phyloP scores from a whole-genome alignment of 2,113 vertebrate species.

The Chrysochloris asiatica region DNA sequence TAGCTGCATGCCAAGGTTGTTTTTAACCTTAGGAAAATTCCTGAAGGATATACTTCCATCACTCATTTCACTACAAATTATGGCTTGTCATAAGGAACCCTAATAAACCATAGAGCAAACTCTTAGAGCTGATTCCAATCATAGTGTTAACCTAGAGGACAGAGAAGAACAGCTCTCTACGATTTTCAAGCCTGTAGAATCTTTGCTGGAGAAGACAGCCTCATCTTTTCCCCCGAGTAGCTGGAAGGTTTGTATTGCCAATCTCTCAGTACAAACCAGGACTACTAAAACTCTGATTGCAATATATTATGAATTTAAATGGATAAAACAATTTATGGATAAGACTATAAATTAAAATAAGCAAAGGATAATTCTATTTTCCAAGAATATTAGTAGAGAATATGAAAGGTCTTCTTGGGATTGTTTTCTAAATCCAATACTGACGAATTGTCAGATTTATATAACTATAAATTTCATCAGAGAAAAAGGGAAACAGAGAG shows the following conservation, averaged over 20 bases:
- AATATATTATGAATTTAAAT: background rate
- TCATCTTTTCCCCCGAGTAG: too few species aligned
- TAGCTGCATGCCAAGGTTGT: too few species aligned
- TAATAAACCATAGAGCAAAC: too few species aligned
- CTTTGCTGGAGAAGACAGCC: too few species aligned
- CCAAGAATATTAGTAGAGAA: background rate
- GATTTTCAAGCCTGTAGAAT: too few species aligned
- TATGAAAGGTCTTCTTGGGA: background rate
- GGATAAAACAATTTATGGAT: background rate
- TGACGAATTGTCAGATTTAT: background rate
- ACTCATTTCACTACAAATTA: background rate
- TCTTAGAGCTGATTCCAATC: too few species aligned
- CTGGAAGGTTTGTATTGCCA: too few species aligned
- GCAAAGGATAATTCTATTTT: background rate
- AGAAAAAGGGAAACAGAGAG: too few species aligned
- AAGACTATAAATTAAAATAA: background rate
- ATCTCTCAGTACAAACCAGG: too few species aligned
- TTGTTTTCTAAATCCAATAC: background rate
- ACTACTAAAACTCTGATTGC: background rate
- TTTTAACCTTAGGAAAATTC: too few species aligned
- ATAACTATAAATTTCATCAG: background rate
- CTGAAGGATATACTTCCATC: background rate
- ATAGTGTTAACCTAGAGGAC: too few species aligned
- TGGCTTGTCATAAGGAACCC: background rate
- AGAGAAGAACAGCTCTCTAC: too few species aligned